Percentiles rank a stretch among this genome's conserved stretches.
Evolutionary conservation across 1,140 invertebrate genomes (phyloP).

Genomic region (Meloidogyne exigua): DNA sequence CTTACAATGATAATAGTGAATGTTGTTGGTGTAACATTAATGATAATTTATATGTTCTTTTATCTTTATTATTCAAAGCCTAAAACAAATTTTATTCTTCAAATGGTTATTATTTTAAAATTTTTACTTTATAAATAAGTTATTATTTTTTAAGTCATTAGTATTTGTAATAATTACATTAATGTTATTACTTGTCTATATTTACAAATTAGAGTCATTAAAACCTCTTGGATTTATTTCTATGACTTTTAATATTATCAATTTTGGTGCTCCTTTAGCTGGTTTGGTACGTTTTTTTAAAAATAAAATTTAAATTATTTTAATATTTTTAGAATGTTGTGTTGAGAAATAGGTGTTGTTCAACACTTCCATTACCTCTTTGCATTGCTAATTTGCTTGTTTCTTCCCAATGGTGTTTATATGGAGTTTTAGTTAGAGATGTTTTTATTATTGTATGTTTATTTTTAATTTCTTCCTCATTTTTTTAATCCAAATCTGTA

Average conservation of each 20-base stretch:
- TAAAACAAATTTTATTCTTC: constrained; percentile 30
- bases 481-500: no score
- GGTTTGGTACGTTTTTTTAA: constrained; percentile 39
- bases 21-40: constrained; percentile 51
- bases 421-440: constrained; percentile 54
- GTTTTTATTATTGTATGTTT: constrained; percentile 57
- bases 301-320: constrained; percentile 9
- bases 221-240: constrained; percentile 49
- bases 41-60: constrained; percentile 54
- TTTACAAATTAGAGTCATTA: constrained; percentile 41
- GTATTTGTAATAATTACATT: constrained; percentile 29
- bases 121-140: constrained; percentile 19
- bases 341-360: constrained; percentile 46
- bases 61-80: constrained; percentile 47
- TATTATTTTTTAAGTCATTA: constrained; percentile 31
- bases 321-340: constrained; percentile 44
- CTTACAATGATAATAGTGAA: constrained; percentile 59
- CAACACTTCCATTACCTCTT: constrained; percentile 58
- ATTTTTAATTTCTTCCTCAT: background rate
- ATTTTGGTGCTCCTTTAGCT: constrained; percentile 62
- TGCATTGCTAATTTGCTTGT: constrained; percentile 60
- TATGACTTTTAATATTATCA: constrained; percentile 63
- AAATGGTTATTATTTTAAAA: constrained; percentile 30
- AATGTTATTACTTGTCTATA: constrained; percentile 49
- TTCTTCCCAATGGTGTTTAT: constrained; percentile 62